These are phyloP conservation scores for Coracias cyanogaster DNA, from an alignment of 2,797 vertebrate species.

Conservation along the genomic window DNA sequence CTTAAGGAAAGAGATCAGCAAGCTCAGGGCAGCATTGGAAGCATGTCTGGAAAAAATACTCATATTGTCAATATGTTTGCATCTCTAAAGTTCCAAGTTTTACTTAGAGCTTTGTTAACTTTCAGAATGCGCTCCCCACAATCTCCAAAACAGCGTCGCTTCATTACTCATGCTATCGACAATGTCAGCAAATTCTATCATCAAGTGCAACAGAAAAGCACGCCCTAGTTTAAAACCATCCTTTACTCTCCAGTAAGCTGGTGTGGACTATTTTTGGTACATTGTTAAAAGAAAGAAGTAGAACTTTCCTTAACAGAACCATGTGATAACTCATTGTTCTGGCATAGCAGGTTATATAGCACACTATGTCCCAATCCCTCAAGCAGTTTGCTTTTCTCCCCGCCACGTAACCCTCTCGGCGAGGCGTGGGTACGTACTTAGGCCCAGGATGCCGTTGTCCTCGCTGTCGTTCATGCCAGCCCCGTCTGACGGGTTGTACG, in stretches of 20 bases:
- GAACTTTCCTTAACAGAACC: neutral
- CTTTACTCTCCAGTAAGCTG: neutral
- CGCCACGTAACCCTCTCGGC: no score
- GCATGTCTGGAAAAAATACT: neutral
- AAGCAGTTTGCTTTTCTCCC: no score
- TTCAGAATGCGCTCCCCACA: neutral
- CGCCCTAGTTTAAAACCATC: neutral
- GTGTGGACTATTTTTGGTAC: neutral
- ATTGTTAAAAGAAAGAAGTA: neutral
- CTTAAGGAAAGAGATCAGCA: neutral
- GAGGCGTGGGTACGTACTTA: conserved; percentile 80
- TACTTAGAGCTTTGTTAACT: neutral
- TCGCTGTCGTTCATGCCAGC: conserved; percentile 69
- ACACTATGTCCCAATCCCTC: rapidly evolving
- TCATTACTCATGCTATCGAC: neutral
- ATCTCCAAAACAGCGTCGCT: neutral
- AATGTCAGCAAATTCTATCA: neutral
- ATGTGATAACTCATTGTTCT: rapidly evolving
- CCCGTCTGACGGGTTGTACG: conserved; percentile 39
- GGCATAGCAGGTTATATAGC: neutral
- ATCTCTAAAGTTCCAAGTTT: neutral
- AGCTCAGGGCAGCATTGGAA: neutral
- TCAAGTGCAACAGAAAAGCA: neutral
- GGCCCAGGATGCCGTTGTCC: conserved; percentile 75
- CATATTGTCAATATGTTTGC: neutral